A percentile compares a stretch with the other conserved stretches of the same genome.
Evolutionary conservation across 2,797 vertebrate species (phyloP).

Genomic region (Rallus crepitans): DNA sequence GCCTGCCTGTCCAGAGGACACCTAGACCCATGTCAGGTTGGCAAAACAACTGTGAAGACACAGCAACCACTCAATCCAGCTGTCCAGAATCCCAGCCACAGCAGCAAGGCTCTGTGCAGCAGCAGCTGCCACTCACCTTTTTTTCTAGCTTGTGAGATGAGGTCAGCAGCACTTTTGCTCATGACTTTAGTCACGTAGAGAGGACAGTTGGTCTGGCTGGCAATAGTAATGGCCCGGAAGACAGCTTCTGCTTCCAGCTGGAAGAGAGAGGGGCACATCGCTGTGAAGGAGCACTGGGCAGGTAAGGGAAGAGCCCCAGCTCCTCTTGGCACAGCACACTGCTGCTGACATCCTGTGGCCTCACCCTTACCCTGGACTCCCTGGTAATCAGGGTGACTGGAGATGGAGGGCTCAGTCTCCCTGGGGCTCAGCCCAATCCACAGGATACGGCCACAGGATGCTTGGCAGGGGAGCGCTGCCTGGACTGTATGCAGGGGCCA

Average conservation of each 20-base stretch:
- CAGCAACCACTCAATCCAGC: not conserved
- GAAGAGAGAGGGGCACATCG: not conserved
- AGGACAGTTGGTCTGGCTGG: slow-evolving; percentile 98
- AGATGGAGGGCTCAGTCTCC: accelerated
- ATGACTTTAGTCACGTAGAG: slow-evolving; percentile 97
- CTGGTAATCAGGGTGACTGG: not conserved
- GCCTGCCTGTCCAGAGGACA: not conserved
- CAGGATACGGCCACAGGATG: not conserved
- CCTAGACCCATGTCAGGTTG: accelerated
- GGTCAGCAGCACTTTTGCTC: slow-evolving; percentile 98
- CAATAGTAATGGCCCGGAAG: slow-evolving; percentile 95
- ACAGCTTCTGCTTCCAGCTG: slow-evolving; percentile 98
- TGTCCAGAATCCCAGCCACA: not conserved
- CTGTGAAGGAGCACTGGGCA: not conserved
- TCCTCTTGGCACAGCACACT: not conserved
- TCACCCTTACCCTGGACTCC: not conserved
- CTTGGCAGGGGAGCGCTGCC: not conserved
- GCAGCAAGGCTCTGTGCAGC: not conserved
- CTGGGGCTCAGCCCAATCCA: accelerated
- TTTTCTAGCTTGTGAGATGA: slow-evolving; percentile 97
- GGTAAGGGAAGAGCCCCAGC: not conserved
- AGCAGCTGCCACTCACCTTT: slow-evolving; percentile 83
- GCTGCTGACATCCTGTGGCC: not conserved
- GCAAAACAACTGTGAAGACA: not conserved
- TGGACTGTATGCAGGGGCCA: accelerated